phyloP scores from a whole-genome alignment of 1,140 invertebrate species.

The Paraescarpia echinospica region DNA sequence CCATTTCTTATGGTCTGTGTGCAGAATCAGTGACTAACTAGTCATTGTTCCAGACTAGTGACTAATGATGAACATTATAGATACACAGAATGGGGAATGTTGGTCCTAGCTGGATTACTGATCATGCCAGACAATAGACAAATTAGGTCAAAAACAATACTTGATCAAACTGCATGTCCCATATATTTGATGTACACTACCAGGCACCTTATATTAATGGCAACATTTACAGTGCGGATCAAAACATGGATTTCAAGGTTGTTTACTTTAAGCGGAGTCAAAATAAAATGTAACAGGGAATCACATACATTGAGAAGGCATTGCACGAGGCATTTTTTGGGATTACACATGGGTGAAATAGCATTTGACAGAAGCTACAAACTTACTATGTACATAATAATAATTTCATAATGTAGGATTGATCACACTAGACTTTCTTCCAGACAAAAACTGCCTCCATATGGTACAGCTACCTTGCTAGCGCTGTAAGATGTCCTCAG shows the following conservation, averaged over 20 bases:
- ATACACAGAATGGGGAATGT: not conserved
- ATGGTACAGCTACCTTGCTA: not conserved
- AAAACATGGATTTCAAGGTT: too few species aligned
- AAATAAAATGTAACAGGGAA: too few species aligned
- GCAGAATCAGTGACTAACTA: not conserved
- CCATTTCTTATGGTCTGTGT: not conserved
- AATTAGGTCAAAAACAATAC: not conserved
- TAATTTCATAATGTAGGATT: too few species aligned
- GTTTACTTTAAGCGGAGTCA: too few species aligned
- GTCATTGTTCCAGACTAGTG: not conserved
- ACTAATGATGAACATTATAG: not conserved
- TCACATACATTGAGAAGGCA: not conserved
- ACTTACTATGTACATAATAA: not conserved
- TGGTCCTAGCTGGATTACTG: not conserved
- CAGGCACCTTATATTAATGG: too few species aligned
- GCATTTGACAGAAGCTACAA: not conserved
- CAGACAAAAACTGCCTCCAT: too few species aligned
- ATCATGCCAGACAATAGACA: not conserved
- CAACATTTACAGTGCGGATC: too few species aligned
- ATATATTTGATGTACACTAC: too few species aligned
- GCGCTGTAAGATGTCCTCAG: not conserved
- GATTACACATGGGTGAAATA: not conserved
- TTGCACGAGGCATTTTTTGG: not conserved
- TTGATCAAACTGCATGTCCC: too few species aligned
- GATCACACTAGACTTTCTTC: too few species aligned